Evolutionary conservation across 2,888 invertebrate species (phyloP), one percentile per base, ranked within the genome.

Genomic region (Agrochola circellaris): DNA sequence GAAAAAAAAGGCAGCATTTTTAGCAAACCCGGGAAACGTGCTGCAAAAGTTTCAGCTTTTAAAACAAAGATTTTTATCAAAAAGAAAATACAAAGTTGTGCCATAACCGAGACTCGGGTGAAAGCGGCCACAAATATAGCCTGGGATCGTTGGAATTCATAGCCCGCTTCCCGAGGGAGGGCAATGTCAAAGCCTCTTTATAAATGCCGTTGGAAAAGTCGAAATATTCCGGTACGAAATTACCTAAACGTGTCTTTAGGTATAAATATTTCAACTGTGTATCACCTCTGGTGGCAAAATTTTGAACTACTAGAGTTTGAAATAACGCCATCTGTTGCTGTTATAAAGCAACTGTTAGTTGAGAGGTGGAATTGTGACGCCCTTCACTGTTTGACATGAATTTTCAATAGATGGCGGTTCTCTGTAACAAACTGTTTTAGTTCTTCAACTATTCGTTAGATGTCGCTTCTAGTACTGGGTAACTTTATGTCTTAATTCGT

Each of bases 121-220:
- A 82, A 79, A 78, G 64, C 68, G 34, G 66, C 79, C 77, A 58
- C 79, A 83, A 87, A 86, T 85, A 82, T 30, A 74, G 60, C 64
- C 23, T 13, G 58, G 69, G 65, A 82, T 89, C 87, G 77, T 88
- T 86, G 64, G 75, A 82, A 88, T 89, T 88, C 87, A 88, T 78
- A 67, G 82, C 84, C 79, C 73, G 83, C 86, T 88, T 88, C 87
- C 84, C 84, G 48, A 38, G 84, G 73, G 88, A 81, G 68, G 58
- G 67, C 67, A 45, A 76, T 75, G 82, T 84, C 82, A 86, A 83
- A 86, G 80, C 73, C 80, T 79, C 62, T 86, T 79, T 86, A 73
- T 77, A 73, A 81, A 75, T 58, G 56, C 75, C 45, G 74, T 42
- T 82, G 82, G 48, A 81, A 84, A 88, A 83, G 66, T 58, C 64